These are phyloP conservation scores for Pseudochaenichthys georgianus DNA, from an alignment of 2,797 vertebrate genomes.

Conservation along the genomic window DNA sequence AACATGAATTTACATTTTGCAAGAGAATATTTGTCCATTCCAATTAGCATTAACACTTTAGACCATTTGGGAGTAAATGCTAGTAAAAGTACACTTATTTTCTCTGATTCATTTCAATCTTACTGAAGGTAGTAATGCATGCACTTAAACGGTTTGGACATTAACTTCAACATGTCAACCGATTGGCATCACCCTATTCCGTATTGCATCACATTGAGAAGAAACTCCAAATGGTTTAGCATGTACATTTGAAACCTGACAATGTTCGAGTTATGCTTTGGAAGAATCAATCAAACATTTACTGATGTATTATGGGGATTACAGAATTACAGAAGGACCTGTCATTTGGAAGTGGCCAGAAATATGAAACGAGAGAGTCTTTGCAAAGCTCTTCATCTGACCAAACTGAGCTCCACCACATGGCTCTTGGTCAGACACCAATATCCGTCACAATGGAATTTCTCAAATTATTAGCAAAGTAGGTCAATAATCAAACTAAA, in stretches of 20 bases:
- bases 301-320: slow-evolving; percentile 4
- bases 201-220: not conserved
- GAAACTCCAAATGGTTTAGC: not conserved
- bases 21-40: slow-evolving; percentile 8
- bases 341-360: slow-evolving; percentile 11
- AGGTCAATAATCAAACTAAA: not conserved
- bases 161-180: not conserved
- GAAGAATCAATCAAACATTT: slow-evolving; percentile 16
- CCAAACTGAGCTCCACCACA: slow-evolving; percentile 14
- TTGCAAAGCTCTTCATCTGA: slow-evolving; percentile 24
- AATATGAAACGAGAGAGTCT: not conserved
- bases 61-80: not conserved
- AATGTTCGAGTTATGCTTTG: not conserved
- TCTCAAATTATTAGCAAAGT: not conserved
- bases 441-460: not conserved
- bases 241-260: not conserved
- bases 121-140: not conserved
- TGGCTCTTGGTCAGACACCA: slow-evolving; percentile 9
- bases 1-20: slow-evolving; percentile 15
- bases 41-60: not conserved
- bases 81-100: not conserved
- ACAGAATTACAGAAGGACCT: slow-evolving; percentile 10
- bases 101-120: not conserved
- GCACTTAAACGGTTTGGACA: not conserved
- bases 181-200: not conserved